Evolutionary conservation across 2,888 invertebrate species (phyloP).

Genomic region (Hybos culiciformis): DNA sequence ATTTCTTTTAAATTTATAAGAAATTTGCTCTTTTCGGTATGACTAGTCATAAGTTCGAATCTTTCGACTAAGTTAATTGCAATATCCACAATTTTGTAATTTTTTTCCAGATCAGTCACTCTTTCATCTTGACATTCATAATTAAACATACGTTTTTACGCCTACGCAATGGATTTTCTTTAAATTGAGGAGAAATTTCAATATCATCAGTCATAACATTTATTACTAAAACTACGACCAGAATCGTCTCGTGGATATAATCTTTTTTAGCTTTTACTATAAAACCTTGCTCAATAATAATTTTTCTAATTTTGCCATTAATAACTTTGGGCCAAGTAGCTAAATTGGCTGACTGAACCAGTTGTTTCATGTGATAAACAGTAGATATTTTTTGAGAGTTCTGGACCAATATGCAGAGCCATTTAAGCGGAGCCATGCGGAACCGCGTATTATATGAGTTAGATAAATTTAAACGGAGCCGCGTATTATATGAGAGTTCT

Average conservation of each 20-base stretch:
- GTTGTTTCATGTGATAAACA: no score
- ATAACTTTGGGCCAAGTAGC: not conserved
- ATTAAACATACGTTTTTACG: not conserved
- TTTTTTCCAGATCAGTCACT: not conserved
- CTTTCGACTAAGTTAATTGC: not conserved
- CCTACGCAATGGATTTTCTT: not conserved
- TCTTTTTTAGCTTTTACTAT: not conserved
- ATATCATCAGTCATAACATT: not conserved
- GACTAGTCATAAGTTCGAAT: not conserved
- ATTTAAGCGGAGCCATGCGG: no score
- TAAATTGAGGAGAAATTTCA: not conserved
- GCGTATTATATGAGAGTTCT: no score
- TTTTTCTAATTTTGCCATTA: not conserved
- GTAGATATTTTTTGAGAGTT: no score
- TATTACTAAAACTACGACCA: not conserved
- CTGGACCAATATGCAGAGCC: no score
- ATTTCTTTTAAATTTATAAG: not conserved
- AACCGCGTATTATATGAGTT: no score
- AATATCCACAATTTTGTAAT: not conserved
- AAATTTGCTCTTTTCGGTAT: not conserved
- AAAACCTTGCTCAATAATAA: not conserved
- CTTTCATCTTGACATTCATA: not conserved
- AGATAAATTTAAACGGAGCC: no score
- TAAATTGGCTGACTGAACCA: not conserved
- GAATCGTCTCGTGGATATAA: not conserved